These are phyloP conservation scores for pig (Sus scrofa) DNA, from an alignment of 2,113 vertebrate species.

Conservation along the genomic window DNA sequence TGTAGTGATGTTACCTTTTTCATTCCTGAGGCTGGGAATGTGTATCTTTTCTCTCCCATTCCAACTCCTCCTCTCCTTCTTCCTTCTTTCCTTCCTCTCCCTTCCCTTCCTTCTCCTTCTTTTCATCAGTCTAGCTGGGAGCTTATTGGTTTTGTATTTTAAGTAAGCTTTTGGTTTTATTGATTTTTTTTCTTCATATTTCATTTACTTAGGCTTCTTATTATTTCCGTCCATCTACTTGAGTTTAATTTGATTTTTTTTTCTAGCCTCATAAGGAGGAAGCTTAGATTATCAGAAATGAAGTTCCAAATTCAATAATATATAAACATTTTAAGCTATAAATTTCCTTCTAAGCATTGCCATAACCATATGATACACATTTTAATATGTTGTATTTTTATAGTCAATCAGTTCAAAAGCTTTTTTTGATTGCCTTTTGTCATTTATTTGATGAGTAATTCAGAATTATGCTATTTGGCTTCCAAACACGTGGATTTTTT, in stretches of 20 bases:
- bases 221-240: conserved; percentile 31
- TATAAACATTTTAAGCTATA: background rate
- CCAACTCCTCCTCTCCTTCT: background rate
- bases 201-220: background rate
- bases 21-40: background rate
- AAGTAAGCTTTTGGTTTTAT: background rate
- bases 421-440: background rate
- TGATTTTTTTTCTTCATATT: background rate
- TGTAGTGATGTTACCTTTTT: background rate
- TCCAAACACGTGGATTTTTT: background rate
- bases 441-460: background rate
- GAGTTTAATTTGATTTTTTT: conserved; percentile 26
- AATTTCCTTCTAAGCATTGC: background rate
- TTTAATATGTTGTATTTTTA: background rate
- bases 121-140: background rate
- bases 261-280: background rate
- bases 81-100: background rate
- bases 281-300: background rate
- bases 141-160: background rate
- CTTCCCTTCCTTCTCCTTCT: background rate
- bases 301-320: background rate
- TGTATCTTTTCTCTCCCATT: background rate
- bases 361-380: background rate
- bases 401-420: background rate
- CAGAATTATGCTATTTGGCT: conserved; percentile 14